phyloP scores from a whole-genome alignment of 1,140 invertebrate genomes.

The Contarinia nasturtii region DNA sequence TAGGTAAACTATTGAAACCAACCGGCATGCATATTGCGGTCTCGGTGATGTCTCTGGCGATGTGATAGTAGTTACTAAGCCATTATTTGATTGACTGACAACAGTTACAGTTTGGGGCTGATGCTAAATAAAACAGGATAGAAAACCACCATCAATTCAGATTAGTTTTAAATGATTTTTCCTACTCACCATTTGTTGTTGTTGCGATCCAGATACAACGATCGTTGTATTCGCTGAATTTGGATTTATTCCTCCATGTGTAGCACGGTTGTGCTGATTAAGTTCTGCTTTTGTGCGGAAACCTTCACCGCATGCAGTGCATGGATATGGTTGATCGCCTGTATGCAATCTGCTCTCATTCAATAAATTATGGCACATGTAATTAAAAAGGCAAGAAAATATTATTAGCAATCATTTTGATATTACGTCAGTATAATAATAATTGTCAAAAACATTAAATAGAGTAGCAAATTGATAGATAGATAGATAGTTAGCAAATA shows the following conservation, averaged over 20 bases:
- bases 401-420: too few relatives aligned
- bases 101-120: constrained; percentile 20
- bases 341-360: constrained; percentile 26
- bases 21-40: constrained; percentile 26
- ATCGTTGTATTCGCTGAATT: constrained; percentile 24
- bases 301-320: constrained; percentile 53
- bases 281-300: constrained; percentile 50
- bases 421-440: not conserved
- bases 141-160: too few relatives aligned
- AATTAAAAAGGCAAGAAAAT: too few relatives aligned
- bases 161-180: too few relatives aligned
- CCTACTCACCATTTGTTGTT: constrained; percentile 2
- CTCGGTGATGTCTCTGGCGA: constrained; percentile 8
- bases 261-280: constrained; percentile 44
- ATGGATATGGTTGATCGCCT: constrained; percentile 41
- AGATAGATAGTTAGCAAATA: too few relatives aligned
- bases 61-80: constrained; percentile 4
- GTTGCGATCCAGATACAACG: constrained; percentile 18
- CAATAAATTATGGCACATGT: too few relatives aligned
- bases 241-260: constrained; percentile 25
- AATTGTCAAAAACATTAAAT: too few relatives aligned
- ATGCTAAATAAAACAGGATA: constrained; percentile 8
- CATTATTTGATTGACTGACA: not conserved
- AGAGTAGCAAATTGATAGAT: too few relatives aligned
- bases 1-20: constrained; percentile 4